These are phyloP conservation scores for Danio albolineatus DNA, from an alignment of 2,797 vertebrate genomes.

Conservation along the genomic window DNA sequence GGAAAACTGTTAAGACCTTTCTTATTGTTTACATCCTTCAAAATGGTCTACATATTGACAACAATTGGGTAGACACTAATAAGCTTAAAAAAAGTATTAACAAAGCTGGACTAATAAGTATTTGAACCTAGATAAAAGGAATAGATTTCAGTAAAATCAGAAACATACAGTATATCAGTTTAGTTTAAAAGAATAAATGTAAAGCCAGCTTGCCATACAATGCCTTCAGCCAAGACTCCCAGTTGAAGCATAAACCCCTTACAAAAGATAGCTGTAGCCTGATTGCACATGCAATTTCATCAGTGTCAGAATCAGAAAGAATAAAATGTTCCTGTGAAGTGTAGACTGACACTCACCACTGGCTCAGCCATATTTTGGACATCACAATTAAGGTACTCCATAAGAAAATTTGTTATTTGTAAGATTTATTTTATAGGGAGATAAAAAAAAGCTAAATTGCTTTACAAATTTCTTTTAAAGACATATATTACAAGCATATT, in stretches of 20 bases:
- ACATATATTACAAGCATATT: background rate
- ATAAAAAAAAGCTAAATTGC: no score
- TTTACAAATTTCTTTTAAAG: background rate
- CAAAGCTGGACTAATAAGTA: no score
- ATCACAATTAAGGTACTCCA: background rate
- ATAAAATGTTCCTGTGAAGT: background rate
- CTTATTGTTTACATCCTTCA: no score
- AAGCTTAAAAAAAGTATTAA: no score
- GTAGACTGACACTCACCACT: background rate
- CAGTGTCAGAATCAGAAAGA: background rate
- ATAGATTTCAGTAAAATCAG: no score
- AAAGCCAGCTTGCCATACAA: constrained; percentile 14
- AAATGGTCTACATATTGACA: no score
- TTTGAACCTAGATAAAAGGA: no score
- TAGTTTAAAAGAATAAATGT: background rate
- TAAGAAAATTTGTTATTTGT: background rate
- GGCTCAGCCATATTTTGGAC: background rate
- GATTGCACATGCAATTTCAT: background rate
- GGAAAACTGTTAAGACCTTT: no score
- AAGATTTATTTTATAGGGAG: no score
- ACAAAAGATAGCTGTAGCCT: background rate
- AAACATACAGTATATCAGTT: no score
- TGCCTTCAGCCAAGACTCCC: background rate
- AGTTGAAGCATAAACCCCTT: background rate
- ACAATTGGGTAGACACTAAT: no score